Evolutionary conservation across 2,888 invertebrate species (phyloP).

Genomic region (Elysia crispata): DNA sequence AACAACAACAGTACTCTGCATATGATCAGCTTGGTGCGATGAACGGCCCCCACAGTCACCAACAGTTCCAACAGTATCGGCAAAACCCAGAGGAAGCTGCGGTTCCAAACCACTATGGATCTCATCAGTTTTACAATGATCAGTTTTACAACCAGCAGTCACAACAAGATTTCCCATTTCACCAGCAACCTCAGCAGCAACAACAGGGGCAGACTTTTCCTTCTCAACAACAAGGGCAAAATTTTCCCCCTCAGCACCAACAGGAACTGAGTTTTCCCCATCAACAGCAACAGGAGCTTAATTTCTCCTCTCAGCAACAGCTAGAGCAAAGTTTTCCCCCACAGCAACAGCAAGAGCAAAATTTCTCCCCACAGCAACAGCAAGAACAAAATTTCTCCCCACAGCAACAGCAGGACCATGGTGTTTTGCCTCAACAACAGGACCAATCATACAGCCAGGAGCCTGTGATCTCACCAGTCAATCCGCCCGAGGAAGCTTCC

Average conservation of each 20-base stretch:
- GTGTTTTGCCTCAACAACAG: neutral
- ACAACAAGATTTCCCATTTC: neutral
- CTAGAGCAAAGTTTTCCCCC: conserved; percentile 23
- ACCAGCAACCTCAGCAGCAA: neutral
- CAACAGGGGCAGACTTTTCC: conserved; percentile 5
- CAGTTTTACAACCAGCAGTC: conserved; percentile 11
- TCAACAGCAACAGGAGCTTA: neutral
- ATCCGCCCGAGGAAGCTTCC: neutral
- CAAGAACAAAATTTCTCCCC: neutral
- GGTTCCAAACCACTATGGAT: neutral
- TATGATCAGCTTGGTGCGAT: neutral
- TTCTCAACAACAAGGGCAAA: neutral
- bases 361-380: neutral
- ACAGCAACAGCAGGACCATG: conserved; percentile 5
- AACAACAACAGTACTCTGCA: conserved; percentile 16
- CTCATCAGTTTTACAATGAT: neutral
- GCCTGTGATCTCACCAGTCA: too few species aligned
- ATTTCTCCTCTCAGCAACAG: neutral
- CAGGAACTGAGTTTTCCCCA: neutral
- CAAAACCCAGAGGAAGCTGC: neutral
- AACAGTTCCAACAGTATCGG: neutral
- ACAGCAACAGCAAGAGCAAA: conserved; percentile 22
- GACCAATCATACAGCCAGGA: neutral
- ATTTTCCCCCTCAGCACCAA: conserved; percentile 16
- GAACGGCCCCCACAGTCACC: neutral